These are phyloP conservation scores for Trididemnum clinides DNA, from an alignment of 23 tunicate species.

Conservation along the genomic window DNA sequence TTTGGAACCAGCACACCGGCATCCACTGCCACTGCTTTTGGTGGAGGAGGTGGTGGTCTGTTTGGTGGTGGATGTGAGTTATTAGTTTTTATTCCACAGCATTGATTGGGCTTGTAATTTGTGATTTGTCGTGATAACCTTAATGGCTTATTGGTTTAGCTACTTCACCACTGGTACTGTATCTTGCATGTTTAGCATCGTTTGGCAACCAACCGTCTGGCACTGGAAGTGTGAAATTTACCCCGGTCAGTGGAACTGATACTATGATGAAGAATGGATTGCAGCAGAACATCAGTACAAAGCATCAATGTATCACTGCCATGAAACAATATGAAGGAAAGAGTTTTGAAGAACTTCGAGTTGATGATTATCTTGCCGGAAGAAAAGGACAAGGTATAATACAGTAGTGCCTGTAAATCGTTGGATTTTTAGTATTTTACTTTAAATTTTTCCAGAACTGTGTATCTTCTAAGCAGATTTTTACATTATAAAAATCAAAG, in stretches of 20 bases:
- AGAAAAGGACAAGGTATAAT: constrained; percentile 92
- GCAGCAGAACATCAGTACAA: constrained; percentile 58
- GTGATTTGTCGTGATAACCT: too few species aligned
- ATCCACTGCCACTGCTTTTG: constrained; percentile 54
- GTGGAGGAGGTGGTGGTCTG: constrained; percentile 40
- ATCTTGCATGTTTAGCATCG: constrained; percentile 20
- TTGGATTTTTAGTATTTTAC: too few species aligned
- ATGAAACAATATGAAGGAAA: constrained; percentile 92
- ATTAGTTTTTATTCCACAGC: background rate
- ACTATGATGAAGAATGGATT: constrained; percentile 62
- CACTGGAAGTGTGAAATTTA: constrained; percentile 72
- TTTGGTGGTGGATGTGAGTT: constrained; percentile 27
- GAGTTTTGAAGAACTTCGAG: constrained; percentile 88
- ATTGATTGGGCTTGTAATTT: too few species aligned
- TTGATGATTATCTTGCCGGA: constrained; percentile 83
- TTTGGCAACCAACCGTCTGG: constrained; percentile 49
- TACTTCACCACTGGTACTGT: too few species aligned
- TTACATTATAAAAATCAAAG: background rate
- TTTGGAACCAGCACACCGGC: constrained; percentile 61
- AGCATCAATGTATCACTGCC: constrained; percentile 89
- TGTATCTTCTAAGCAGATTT: too few species aligned
- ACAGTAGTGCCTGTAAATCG: too few species aligned
- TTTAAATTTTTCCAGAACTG: too few species aligned
- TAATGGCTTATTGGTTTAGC: too few species aligned
- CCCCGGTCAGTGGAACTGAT: constrained; percentile 59